Evolutionary conservation across 2,888 invertebrate genomes (phyloP), one percentile per base, ranked within the genome.

Genomic region (Xestia c-nigrum): DNA sequence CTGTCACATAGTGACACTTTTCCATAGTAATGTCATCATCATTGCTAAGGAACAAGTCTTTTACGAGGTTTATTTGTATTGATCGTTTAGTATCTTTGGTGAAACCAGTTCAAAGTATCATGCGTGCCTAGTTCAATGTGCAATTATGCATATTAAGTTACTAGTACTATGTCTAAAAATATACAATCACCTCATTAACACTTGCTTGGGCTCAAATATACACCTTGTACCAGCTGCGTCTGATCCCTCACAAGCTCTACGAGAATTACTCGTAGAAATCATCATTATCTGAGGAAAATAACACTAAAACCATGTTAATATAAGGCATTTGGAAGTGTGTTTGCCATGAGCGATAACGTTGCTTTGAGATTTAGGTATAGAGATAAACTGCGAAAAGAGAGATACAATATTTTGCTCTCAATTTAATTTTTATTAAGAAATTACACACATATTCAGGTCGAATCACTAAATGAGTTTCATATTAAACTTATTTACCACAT

Each of bases 231-330:
- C 63, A 75, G 76, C 80, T 74, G 71, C 68, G 52, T 84, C 84
- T 83, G 84, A 83, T 83, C 83, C 83, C 83, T 71, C 84, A 84
- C 84, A 83, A 83, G 83, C 65, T 69, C 84, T 84, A 83, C 84
- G 83, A 83, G 76, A 21, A 19, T 68, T 52, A 73, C 50, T 83
- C 84, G 76, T 80, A 83, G 80, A 69, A 9, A 57, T 65, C 84
- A 83, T 83, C 61, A 71, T 80, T 63, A 84, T 83, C 83, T 83
- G 83, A 83, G 83, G 71, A 83, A 83, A 83, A 83, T 68, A 83
- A 83, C 38, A 84, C 83, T 83, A n/a, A 74, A 72, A 79, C 69
- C 47, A 76, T 61, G 76, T 83, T 83, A 83, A 72, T 83, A 84
- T 65, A 21, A 66, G 55, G 70, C 19, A 73, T 50, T n/a, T 43